Base-by-base conservation (phyloP, 2,797 vertebrate genomes). In the Clarias platycephalus region DNA sequence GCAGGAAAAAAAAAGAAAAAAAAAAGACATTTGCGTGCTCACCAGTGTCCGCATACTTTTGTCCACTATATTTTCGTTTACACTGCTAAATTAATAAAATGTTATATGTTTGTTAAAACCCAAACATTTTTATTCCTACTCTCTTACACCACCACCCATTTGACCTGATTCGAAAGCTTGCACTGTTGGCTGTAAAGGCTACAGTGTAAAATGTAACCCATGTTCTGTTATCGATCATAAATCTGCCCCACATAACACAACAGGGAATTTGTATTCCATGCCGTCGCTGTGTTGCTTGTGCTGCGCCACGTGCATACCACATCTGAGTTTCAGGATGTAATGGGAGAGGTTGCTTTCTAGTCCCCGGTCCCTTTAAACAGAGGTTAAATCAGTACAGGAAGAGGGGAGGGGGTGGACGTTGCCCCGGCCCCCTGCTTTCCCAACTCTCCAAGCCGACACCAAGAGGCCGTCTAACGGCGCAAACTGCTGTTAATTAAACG, bases 401-500 rank as follows among this genome's bases (percentile, higher is more conserved):
- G 81, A 55, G 49, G 68, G 81, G 76, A 62, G 49, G 68, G 82
- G 81, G 76, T 75, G 68, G 60, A 24, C 3, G n/a, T 37, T 79
- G 75, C 71, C n/a, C 53, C 44, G 2, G 75, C 78, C 77, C 79
- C 82, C 83, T 72, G 62, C 40, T 85, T 72, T 82, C 84, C 84
- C 82, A 85, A 62, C 76, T 84, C 76, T 81, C 83, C 31, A 87
- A 26, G 76, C 68, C 67, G 66, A 78, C 83, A 84, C 66, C 64
- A 81, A 83, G 57, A 83, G 68, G 24, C 77, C 85, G 70, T 88
- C 81, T 84, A 85, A 58, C 26, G 84, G 76, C 77, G 78, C 85
- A 84, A 84, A 84, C 84, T 83, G 83, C 81, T 77, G 80, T 83
- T 86, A 87, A 87, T 89, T 79, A 90, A 89, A 83, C 62, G 83